Percentiles rank a stretch among this genome's conserved stretches.
Conservation (phyloP, 2,113 vertebrate genomes). For the Atractosteus spatula region DNA sequence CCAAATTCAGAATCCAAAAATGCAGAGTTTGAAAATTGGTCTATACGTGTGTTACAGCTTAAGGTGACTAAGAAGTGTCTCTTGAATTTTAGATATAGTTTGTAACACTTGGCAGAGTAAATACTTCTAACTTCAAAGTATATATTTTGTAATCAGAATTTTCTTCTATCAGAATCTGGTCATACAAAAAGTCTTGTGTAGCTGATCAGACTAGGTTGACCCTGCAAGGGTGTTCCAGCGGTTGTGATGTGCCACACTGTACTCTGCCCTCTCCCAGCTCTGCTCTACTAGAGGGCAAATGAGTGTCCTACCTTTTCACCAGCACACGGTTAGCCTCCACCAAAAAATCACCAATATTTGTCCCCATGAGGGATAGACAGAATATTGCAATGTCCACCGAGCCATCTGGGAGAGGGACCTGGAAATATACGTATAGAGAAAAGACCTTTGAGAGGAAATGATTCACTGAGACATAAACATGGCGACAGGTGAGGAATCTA, state of each 20-base stretch:
- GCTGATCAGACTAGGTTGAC: neutral
- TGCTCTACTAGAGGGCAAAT: too few species aligned
- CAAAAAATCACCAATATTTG: slow-evolving; percentile 85
- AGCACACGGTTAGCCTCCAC: slow-evolving; percentile 87
- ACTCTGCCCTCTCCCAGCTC: neutral
- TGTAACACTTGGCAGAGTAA: too few species aligned
- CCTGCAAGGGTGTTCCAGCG: neutral
- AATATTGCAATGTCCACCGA: slow-evolving; percentile 63
- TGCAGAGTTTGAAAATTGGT: too few species aligned
- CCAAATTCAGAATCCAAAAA: too few species aligned
- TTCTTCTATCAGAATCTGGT: too few species aligned
- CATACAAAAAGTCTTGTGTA: too few species aligned
- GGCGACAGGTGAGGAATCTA: neutral
- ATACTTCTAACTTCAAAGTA: too few species aligned
- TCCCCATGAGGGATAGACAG: slow-evolving; percentile 90
- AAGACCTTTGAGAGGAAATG: neutral
- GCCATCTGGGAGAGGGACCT: slow-evolving; percentile 78
- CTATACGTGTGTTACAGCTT: too few species aligned
- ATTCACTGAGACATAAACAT: neutral
- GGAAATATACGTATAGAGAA: neutral
- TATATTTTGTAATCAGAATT: too few species aligned
- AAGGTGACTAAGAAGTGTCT: too few species aligned
- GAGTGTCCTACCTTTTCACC: slow-evolving; percentile 65
- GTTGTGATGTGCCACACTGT: too few species aligned
- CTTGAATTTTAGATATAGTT: too few species aligned